These are phyloP conservation scores for Nycticorax nycticorax DNA, from an alignment of 2,113 vertebrate species.

Conservation along the genomic window DNA sequence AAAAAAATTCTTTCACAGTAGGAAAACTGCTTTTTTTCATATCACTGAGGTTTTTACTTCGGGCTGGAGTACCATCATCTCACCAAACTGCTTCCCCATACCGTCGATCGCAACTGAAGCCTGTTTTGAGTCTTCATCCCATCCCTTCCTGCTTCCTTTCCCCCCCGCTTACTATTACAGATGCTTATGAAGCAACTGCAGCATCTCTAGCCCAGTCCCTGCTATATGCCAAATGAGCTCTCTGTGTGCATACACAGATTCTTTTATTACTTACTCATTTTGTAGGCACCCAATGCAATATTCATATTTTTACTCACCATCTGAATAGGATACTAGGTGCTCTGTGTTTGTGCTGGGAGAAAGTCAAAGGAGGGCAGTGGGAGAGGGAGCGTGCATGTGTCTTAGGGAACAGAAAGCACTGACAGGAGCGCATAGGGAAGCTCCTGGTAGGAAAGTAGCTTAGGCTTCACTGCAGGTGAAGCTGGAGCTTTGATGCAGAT, in stretches of 20 bases:
- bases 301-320: background rate
- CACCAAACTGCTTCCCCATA: background rate
- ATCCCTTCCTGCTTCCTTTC: background rate
- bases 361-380: background rate
- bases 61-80: background rate
- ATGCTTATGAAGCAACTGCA: background rate
- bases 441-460: background rate
- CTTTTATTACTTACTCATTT: background rate
- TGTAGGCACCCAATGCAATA: background rate
- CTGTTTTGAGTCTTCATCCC: background rate
- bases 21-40: conserved; percentile 27
- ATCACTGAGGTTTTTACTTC: background rate
- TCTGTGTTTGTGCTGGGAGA: background rate
- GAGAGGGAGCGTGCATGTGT: background rate
- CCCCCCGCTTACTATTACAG: background rate
- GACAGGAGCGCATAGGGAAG: rapidly evolving
- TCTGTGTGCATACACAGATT: background rate
- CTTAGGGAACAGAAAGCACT: background rate
- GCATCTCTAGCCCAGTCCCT: background rate
- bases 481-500: background rate
- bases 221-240: background rate
- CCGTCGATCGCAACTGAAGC: background rate
- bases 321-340: background rate
- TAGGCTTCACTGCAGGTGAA: background rate
- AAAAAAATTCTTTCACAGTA: conserved; percentile 6